Base-by-base conservation (phyloP, 2,113 vertebrate genomes). In the Neodon shergylaensis region DNA sequence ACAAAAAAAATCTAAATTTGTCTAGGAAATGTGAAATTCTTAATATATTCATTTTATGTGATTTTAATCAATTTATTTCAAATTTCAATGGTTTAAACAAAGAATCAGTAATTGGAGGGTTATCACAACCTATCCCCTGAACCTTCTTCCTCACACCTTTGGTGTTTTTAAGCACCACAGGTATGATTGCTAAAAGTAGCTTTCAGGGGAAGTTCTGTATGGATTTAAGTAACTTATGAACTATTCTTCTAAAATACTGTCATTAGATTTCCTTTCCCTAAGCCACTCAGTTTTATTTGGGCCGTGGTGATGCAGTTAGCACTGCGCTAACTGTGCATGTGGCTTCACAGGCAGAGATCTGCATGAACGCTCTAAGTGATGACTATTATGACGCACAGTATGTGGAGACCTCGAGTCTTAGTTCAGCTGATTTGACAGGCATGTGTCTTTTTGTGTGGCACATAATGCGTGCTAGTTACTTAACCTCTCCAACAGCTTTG, bases 31-130 rank as follows among this genome's bases (percentile, higher is more conserved):
- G 7, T 49, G 7, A 83, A 94, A 95, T 88, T 86, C 54, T 92
- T 77, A 26, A 70, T 65, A 65, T 65, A 49, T 73, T 93, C 26
- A 89, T 88, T 89, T 49, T 83, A 93, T 22, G 77, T 82, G 44
- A 5, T 94, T 95, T 91, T 84, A 79, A 88, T 85, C 47, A 91
- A 54, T 91, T 21, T 0, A 78, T 14, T 92, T 90, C 22, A 58
- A 77, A 88, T 65, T 90, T 78, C 66, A 96, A 92, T 39, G 19
- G 31, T 95, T 49, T 92, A n/a, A 82, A 79, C 52, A 78, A 79
- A 91, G 13, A 92, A 17, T 90, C 28, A 93, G 21, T 28, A 85
- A 49, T 42, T 92, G 88, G 22, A 86, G 31, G 16, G 47, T 82
- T 89, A 81, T 72, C 85, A 63, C 82, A 79, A 49, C 63, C 90